Evolutionary conservation across 2,113 vertebrate genomes (phyloP).

Genomic region (Crotalus viridis): DNA sequence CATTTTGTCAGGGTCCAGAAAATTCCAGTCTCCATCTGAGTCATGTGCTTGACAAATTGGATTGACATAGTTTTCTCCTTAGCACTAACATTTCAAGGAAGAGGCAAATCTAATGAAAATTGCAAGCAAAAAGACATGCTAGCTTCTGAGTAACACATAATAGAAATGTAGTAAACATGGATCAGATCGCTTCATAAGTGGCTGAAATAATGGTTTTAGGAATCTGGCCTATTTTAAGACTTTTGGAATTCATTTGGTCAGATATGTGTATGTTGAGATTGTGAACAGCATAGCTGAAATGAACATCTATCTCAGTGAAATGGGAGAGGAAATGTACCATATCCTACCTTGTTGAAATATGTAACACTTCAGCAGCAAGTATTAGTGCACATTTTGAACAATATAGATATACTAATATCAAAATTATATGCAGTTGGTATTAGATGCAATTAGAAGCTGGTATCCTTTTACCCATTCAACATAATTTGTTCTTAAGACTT

Average conservation of each 20-base stretch:
- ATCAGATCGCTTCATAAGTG: not conserved
- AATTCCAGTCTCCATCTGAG: not conserved
- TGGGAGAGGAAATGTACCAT: not conserved
- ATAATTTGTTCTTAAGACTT: constrained; percentile 39
- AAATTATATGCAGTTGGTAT: not conserved
- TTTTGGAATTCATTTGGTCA: not conserved
- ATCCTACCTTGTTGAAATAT: not conserved
- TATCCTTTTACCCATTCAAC: constrained; percentile 20
- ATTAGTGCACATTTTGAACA: not conserved
- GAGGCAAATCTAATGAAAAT: not conserved
- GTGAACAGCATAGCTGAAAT: not conserved
- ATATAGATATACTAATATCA: not conserved
- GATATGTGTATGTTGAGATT: not conserved
- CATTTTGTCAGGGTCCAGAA: not conserved
- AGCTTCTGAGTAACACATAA: not conserved
- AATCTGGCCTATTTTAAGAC: not conserved
- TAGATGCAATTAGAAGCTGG: not conserved
- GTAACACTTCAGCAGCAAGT: not conserved
- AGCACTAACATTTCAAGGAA: not conserved
- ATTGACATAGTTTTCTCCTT: not conserved
- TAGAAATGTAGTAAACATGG: not conserved
- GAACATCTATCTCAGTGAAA: not conserved
- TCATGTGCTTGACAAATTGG: not conserved
- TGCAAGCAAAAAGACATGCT: not conserved
- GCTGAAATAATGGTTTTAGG: not conserved